These are phyloP conservation scores for Panulirus ornatus DNA, from an alignment of 1,140 invertebrate species.

Conservation along the genomic window DNA sequence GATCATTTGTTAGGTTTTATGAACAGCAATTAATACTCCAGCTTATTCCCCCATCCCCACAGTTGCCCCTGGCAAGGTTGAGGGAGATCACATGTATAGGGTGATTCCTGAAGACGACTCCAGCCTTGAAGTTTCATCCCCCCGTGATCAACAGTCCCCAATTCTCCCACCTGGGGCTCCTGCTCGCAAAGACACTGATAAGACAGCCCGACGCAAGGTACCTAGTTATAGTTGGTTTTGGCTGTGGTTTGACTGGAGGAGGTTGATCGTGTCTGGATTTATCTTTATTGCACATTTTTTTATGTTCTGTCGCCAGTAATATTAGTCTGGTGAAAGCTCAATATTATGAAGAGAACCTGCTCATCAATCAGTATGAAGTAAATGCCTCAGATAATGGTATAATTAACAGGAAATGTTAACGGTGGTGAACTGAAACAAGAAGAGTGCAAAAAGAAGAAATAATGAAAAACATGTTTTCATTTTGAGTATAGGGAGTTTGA, in stretches of 20 bases:
- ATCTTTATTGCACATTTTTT: no score
- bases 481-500: no score
- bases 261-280: no score
- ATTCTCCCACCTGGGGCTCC: constrained; percentile 80
- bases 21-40: background rate
- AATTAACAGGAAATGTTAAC: no score
- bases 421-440: no score
- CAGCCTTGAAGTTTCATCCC: constrained; percentile 84
- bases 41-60: constrained; percentile 14
- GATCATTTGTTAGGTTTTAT: background rate
- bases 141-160: constrained; percentile 85
- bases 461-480: no score
- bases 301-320: no score
- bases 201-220: constrained; percentile 81
- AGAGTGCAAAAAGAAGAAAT: no score
- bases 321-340: no score
- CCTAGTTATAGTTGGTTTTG: background rate
- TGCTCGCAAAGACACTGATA: constrained; percentile 84
- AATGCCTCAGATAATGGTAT: no score
- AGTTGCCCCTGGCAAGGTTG: constrained; percentile 74
- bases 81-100: constrained; percentile 77
- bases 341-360: no score
- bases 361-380: no score
- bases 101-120: constrained; percentile 84
- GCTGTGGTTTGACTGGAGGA: background rate